Evolutionary conservation across 1,140 invertebrate genomes (phyloP), one percentile per base, ranked within the genome.

Genomic region (Dinothrombium tinctorium): DNA sequence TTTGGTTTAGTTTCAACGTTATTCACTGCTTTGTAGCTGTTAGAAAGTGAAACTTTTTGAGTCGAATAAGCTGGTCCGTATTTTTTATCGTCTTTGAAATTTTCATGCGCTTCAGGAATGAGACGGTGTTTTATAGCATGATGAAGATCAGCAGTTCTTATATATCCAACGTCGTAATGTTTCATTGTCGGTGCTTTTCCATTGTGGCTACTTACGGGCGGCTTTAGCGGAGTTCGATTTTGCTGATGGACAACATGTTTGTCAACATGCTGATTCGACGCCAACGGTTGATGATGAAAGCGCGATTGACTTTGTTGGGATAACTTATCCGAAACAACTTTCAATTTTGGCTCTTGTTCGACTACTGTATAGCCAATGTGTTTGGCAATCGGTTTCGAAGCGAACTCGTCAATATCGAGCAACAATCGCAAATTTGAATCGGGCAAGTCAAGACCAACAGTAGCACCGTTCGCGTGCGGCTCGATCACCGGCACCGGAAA

Each of bases 391-490:
- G 44, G 44, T 36, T 43, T 46, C 0, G 15, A 1, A 24, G 38
- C 14, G 32, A 39, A 29, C 42, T 43, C 32, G 25, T 48, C 35
- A 4, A 37, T 33, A 41, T 44, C 44, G 6, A 40, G 26, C 17
- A 26, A 37, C 25, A 44, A 41, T 25, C 37, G 38, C 11, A 33
- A 26, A 25, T 31, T 39, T 42, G 40, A 37, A 14, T 41, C 40
- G 7, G 43, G 36, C 14, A 40, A 24, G 33, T 44, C 41, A 15
- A 53, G 53, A 49, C 55, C 53, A 20, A 52, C 39, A 17, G 48
- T 45, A 37, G 52, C 44, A 5, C 54, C 49, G 29, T 45, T 48
- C 11, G 46, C 22, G 11, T 42, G 22, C 22, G 40, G 33, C 35
- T 40, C 26, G 15, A 43, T 42, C 40, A 42, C 44, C 38, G 42